phyloP scores from a whole-genome alignment of 1,140 invertebrate species.

The Diabrotica undecimpunctata region DNA sequence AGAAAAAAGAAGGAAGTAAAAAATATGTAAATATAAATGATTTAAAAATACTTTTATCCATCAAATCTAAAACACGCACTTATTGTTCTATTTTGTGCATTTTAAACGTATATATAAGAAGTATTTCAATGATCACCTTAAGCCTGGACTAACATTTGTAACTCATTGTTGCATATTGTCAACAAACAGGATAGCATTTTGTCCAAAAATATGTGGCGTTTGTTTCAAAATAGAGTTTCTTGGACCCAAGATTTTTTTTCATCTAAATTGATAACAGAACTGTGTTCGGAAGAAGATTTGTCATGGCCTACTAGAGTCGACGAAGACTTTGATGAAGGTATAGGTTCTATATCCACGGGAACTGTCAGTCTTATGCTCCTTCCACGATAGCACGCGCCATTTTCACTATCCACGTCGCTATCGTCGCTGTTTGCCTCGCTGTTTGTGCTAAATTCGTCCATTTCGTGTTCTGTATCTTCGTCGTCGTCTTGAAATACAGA shows the following conservation, averaged over 20 bases:
- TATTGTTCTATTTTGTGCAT: too few species aligned
- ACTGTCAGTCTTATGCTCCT: slow-evolving; percentile 24
- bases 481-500: slow-evolving; percentile 68
- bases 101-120: too few species aligned
- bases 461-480: slow-evolving; percentile 71
- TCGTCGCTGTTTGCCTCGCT: slow-evolving; percentile 67
- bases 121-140: background rate
- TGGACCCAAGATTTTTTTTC: slow-evolving; percentile 35
- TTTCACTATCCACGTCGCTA: slow-evolving; percentile 56
- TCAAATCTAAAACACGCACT: too few species aligned
- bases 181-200: background rate
- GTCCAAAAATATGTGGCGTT: slow-evolving; percentile 5
- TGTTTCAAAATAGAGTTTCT: slow-evolving; percentile 49
- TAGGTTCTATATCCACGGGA: slow-evolving; percentile 21
- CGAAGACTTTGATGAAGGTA: slow-evolving; percentile 8
- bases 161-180: background rate
- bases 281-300: slow-evolving; percentile 10
- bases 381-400: slow-evolving; percentile 34
- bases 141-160: background rate
- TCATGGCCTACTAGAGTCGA: slow-evolving; percentile 10
- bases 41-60: too few species aligned
- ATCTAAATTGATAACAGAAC: slow-evolving; percentile 26
- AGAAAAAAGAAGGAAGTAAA: too few species aligned
- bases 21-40: too few species aligned
- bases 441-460: slow-evolving; percentile 75